These are phyloP conservation scores for Seriola rivoliana DNA, from an alignment of 2,113 vertebrate genomes.

Conservation along the genomic window DNA sequence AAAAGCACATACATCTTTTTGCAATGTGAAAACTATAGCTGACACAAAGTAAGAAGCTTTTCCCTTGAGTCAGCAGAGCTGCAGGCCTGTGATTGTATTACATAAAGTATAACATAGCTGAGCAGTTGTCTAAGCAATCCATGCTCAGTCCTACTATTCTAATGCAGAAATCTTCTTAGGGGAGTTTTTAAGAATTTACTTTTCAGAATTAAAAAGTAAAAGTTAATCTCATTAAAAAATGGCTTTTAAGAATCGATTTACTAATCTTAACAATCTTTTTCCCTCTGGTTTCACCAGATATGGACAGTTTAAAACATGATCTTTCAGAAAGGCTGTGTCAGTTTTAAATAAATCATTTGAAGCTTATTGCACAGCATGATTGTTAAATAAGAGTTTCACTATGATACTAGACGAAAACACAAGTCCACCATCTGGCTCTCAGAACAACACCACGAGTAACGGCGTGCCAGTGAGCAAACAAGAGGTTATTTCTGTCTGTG, in stretches of 20 bases:
- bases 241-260: too few relatives aligned
- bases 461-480: conserved; percentile 64
- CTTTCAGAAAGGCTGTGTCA: too few relatives aligned
- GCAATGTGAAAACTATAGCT: conserved; percentile 30
- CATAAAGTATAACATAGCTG: conserved; percentile 18
- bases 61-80: conserved; percentile 55
- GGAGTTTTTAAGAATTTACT: not conserved
- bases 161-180: conserved; percentile 21
- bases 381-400: not conserved
- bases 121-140: conserved; percentile 1
- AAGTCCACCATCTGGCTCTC: conserved; percentile 36
- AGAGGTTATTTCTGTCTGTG: conserved; percentile 78
- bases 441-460: conserved; percentile 57
- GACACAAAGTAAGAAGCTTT: conserved; percentile 44
- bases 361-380: not conserved
- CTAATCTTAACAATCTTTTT: too few relatives aligned
- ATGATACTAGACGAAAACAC: conserved; percentile 51
- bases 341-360: too few relatives aligned
- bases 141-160: not conserved
- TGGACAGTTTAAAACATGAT: too few relatives aligned
- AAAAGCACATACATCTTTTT: conserved; percentile 44
- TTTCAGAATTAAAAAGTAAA: not conserved
- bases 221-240: not conserved
- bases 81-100: conserved; percentile 35
- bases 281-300: too few relatives aligned